Base-by-base conservation (phyloP, 1,140 invertebrate species). In the Ceratina australensis region DNA sequence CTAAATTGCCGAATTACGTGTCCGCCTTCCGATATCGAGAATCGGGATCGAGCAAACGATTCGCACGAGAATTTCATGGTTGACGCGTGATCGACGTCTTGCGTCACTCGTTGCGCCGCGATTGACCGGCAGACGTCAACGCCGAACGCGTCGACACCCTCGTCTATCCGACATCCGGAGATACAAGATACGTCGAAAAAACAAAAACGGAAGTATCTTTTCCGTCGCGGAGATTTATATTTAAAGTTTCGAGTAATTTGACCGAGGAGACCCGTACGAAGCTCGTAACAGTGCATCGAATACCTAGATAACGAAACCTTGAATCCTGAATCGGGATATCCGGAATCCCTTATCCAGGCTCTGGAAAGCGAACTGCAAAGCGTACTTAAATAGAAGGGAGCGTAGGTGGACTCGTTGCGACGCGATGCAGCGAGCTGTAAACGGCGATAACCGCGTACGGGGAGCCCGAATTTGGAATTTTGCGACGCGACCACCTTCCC, bases 361-460 rank as follows among this genome's bases (percentile, higher is more conserved):
- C 7, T 12, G 18, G 42, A 12, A 52, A 22, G 59, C 22, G 57
- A 33, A 59, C 28, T 5, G n/a, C 33, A 28, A 49, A 61, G 50
- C 50, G 50, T 7, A 8, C 33, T 63, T 74, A 79, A 74, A 64
- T 66, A 60, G 52, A 28, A 42, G 33, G 33, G 18, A 22, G 50
- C 63, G 24, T 22, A 5, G 54, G 54, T 60, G 75, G 49, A 49
- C 24, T 50, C 7, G 57, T 18, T 22, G 28, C 42, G 10, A 42
- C 16, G 56, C 74, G 61, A 79, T 22, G 63, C 75, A 79, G 59
- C 83, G 83, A 79, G 56, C 78, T 80, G 86, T 73, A 86, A 87
- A 64, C 66, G 24, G 71, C 78, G 86, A 86, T 87, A 87, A 86
- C 80, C 80, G 26, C 64, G 77, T 78, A 85, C 82, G 68, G 79